Evolutionary conservation across 2,113 vertebrate species (phyloP).

Genomic region (Apteryx mantelli): DNA sequence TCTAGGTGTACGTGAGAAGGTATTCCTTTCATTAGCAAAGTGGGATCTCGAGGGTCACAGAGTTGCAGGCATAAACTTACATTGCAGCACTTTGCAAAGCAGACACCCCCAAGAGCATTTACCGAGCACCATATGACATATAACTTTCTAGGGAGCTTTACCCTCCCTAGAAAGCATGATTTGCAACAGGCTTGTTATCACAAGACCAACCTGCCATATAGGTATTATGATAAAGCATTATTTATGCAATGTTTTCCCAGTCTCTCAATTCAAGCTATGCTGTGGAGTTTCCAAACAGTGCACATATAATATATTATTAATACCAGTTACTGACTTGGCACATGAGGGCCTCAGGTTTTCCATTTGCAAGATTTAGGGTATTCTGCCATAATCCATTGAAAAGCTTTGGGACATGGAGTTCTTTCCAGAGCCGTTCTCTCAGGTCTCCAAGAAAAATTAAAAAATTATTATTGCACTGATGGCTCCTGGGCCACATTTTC

Average conservation of each 20-base stretch:
- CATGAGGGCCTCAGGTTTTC: neutral
- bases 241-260: neutral
- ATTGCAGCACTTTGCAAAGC: neutral
- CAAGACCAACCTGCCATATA: neutral
- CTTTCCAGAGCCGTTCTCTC: neutral
- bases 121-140: neutral
- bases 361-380: neutral
- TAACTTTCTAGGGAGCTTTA: neutral
- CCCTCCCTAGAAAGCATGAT: neutral
- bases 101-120: neutral
- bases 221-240: neutral
- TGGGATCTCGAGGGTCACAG: neutral
- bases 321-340: neutral
- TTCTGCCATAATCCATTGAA: neutral
- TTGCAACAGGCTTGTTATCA: neutral
- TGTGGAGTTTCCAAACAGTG: neutral
- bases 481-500: neutral
- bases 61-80: neutral
- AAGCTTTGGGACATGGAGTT: neutral
- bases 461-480: neutral
- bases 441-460: neutral
- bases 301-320: neutral
- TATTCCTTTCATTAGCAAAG: neutral
- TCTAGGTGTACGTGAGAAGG: fast-evolving
- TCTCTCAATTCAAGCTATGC: fast-evolving